Conservation (phyloP, 2,113 vertebrate species). For the Paraplagusia blochii region DNA sequence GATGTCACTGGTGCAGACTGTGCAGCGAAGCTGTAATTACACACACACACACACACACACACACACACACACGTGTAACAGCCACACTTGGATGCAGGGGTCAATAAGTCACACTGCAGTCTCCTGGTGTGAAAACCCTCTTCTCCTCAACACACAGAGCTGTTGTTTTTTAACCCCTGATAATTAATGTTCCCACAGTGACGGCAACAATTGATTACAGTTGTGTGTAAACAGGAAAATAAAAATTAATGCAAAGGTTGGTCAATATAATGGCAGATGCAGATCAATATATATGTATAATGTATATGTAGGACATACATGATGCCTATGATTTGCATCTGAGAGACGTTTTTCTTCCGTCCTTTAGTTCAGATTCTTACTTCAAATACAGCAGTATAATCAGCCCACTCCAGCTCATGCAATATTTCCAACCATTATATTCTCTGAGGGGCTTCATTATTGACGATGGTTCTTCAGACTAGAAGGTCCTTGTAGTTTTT, state of each 20-base stretch:
- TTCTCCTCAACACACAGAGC: slow-evolving; percentile 50
- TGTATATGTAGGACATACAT: too few species aligned
- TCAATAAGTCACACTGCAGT: slow-evolving; percentile 67
- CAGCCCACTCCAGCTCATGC: not conserved
- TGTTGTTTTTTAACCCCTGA: slow-evolving; percentile 63
- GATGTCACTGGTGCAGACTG: slow-evolving; percentile 62
- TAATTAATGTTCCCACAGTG: slow-evolving; percentile 69
- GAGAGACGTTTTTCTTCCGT: too few species aligned
- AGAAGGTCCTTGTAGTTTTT: not conserved
- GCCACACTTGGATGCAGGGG: slow-evolving; percentile 65
- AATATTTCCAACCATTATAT: not conserved
- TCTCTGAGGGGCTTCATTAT: not conserved
- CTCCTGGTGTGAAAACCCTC: slow-evolving; percentile 46
- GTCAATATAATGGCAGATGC: slow-evolving; percentile 16
- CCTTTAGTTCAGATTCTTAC: too few species aligned
- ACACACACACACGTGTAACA: slow-evolving; percentile 78
- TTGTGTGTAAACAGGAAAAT: slow-evolving; percentile 75
- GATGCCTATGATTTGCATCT: too few species aligned
- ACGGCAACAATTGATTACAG: slow-evolving; percentile 73
- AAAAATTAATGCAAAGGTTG: slow-evolving; percentile 36
- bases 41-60: slow-evolving; percentile 80
- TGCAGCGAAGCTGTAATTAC: slow-evolving; percentile 78
- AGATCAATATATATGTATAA: not conserved
- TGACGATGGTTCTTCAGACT: not conserved
- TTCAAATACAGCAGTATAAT: too few species aligned